Percentiles rank a stretch among this genome's conserved stretches.
Conservation (phyloP, 2,797 vertebrate species). For the Hypotaenidia philippensis region DNA sequence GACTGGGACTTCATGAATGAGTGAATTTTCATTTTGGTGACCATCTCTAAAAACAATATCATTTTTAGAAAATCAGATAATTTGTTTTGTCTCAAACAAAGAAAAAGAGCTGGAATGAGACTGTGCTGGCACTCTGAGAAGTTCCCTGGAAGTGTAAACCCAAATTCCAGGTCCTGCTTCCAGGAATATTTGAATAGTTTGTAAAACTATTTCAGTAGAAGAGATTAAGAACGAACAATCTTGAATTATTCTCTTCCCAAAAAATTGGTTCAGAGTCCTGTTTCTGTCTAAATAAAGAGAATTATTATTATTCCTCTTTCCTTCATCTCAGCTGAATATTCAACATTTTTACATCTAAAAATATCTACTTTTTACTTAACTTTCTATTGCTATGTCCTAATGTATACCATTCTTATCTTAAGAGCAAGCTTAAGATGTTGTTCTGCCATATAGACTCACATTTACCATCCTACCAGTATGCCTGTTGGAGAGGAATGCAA, state of each 20-base stretch:
- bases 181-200: background rate
- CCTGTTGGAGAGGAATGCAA: background rate
- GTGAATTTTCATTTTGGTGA: background rate
- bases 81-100: background rate
- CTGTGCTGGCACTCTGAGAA: background rate
- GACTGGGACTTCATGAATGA: background rate
- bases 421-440: background rate
- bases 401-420: background rate
- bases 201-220: background rate
- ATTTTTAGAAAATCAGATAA: background rate
- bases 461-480: background rate
- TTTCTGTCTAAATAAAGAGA: background rate
- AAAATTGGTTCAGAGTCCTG: background rate
- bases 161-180: background rate
- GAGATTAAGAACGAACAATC: background rate
- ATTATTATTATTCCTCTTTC: background rate
- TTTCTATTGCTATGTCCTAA: background rate
- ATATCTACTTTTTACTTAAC: background rate
- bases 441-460: background rate
- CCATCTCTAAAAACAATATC: background rate
- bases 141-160: background rate
- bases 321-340: background rate
- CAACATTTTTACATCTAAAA: background rate
- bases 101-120: background rate
- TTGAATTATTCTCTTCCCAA: background rate